Base-by-base conservation (phyloP, 1,140 invertebrate species). In the Bombus ignitus region DNA sequence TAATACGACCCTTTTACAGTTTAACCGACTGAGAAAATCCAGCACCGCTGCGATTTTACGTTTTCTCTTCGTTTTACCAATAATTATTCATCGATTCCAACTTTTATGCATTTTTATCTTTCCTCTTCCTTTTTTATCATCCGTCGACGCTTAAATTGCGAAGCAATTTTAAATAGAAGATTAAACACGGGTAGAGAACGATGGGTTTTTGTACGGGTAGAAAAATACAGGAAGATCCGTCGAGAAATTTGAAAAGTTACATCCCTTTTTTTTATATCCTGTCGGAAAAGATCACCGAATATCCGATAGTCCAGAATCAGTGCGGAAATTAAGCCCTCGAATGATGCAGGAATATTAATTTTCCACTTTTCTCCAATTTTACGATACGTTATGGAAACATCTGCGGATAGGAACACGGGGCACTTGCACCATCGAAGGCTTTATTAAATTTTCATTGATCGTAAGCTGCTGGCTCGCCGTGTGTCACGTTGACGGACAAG, bases 391-490 rank as follows among this genome's bases (percentile, higher is more conserved):
- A 18, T 4, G 62, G 68, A 77, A 83, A 70, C 72, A 28, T 25
- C 53, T 53, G 28, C 25, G 22, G 2, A 18, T 53, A 53, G 47
- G 18, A 22, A 44, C 25, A 25, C 71, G n/a, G 13, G 57, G 2
- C 28, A 4, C 32, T 13, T 18, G 28, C 2, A 9, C 39, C n/a
- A 28, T 72, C 32, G 35, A 39, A 37, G 71, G 75, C 44, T 83
- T 77, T 83, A 77, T 83, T 83, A 76, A 83, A 83, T 76, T 83
- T 83, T 70, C 81, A 83, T 83, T 68, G 81, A 76, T 68, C 81
- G 72, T 22, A 32, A 35, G 25, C 80, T 18, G 47, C 68, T 22
- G 28, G 18, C 42, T 6, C 15, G 42, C 10, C n/a, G n/a, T 6
- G 28, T 42, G 28, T 32, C 72, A 5, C 25, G 8, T 3, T 47